A percentile compares a stretch with the other conserved stretches of the same genome.
Evolutionary conservation across 2,113 vertebrate genomes (phyloP).

Genomic region (Siphamia tubifer): DNA sequence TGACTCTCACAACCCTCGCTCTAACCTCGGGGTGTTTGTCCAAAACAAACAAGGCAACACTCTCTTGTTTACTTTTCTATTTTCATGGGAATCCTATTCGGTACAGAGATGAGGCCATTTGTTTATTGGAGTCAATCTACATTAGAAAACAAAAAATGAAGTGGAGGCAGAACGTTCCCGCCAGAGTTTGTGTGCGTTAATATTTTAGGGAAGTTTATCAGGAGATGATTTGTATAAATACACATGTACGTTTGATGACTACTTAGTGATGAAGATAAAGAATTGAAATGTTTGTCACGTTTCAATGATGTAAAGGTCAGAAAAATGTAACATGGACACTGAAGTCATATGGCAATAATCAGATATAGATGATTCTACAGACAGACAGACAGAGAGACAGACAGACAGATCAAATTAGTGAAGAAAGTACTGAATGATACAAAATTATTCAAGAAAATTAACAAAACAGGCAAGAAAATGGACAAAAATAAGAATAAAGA

Average conservation of each 20-base stretch:
- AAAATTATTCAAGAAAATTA: too few relatives aligned
- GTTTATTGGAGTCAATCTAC: constrained; percentile 50
- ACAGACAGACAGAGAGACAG: too few relatives aligned
- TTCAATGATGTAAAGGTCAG: too few relatives aligned
- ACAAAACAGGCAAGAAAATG: too few relatives aligned
- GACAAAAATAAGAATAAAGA: too few relatives aligned
- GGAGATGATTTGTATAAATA: constrained; percentile 48
- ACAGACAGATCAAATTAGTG: too few relatives aligned
- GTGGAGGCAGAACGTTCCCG: constrained; percentile 14
- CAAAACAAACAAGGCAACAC: constrained; percentile 62
- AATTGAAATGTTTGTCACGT: too few relatives aligned
- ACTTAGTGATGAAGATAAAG: too few relatives aligned
- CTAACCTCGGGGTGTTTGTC: constrained; percentile 34
- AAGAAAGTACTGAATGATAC: too few relatives aligned
- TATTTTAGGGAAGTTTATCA: constrained; percentile 51
- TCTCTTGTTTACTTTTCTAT: constrained; percentile 51
- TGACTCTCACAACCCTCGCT: constrained; percentile 15
- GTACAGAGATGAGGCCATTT: constrained; percentile 51
- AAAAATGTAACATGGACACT: too few relatives aligned
- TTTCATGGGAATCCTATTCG: constrained; percentile 49
- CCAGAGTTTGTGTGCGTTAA: constrained; percentile 42
- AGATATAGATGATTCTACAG: too few relatives aligned
- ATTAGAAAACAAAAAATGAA: constrained; percentile 48
- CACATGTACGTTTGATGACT: constrained; percentile 36
- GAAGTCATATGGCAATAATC: too few relatives aligned